Evolutionary conservation across 1,140 invertebrate genomes (phyloP), one percentile per base, ranked within the genome.

Genomic region (Trigoniulus corallinus): DNA sequence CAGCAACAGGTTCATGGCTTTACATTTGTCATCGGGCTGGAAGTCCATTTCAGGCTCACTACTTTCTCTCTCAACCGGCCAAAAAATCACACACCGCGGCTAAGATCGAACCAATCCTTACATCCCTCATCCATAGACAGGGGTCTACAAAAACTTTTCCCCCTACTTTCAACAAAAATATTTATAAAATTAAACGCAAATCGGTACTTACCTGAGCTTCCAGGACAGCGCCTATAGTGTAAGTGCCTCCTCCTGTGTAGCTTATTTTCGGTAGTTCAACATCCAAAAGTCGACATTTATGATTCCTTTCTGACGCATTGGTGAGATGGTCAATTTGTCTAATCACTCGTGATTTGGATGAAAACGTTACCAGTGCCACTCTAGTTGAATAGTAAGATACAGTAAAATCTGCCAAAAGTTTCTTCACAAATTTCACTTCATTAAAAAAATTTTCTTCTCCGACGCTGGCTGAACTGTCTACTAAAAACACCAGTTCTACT

Each of bases 341-440:
- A 1, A 71, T 62, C 4, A 78, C 72, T 60, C 69, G 67, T 34
- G 62, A 66, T 45, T 67, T 68, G 1, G 78, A 79, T 34, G 78
- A 76, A 60, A 80, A 83, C 2, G 78, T 80, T 4, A 82, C 67
- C 15, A 83, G 63, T 1, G 77, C 72, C 2, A 82, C 74, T 53
- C 78, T 64, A 0, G 79, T 79, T 15, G 74, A 67, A 54, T 76
- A 71, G 24, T 68, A 67, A 47, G 77, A 75, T 1, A 82, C 75
- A 0, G 74, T 77, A 53, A 81, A 79, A 61, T 81, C 79, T 3
- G 79, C 74, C n/a, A 83, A 55, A 1, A 83, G 62, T 60, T 80
- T 80, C 55, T 74, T 74, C 2, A 81, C 79, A 61, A 83, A 82
- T 57, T 75, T 78, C 27, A 81, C 59, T 61, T 82, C 80, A 55